Evolutionary conservation across 2,797 vertebrate species (phyloP), one percentile per base, ranked within the genome.

Genomic region (Garrulus glandarius): DNA sequence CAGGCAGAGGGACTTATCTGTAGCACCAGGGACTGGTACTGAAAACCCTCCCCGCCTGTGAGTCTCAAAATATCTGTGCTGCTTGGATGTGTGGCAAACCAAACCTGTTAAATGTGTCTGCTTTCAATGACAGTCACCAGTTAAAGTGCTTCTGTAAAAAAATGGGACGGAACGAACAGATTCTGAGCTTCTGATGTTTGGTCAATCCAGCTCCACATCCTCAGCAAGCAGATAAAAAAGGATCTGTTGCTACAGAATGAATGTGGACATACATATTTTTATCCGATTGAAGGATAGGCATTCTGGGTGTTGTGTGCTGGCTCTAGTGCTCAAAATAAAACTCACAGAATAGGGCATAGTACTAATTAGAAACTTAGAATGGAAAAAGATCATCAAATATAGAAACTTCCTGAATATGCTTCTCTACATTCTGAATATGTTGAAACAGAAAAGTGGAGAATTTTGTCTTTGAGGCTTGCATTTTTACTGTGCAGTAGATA

Each of bases 341-440:
- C 86, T 92, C 72, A 83, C 60, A 87, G 91, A 95, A 91, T 91
- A 95, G 94, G 83, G 55, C 89, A 90, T 94, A 91, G 92, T 89
- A 86, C 91, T 95, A 90, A 95, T 95, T 89, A 94, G 94, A 94
- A 95, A 95, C 76, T 96, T 92, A 72, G 92, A 96, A 92, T 96
- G 88, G 92, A 91, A 94, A 94, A 90, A 94, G 75, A 91, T 92
- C 90, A 90, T 96, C 94, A 96, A 95, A 97, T 96, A 97, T 96
- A 96, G 96, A 96, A 97, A 95, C 88, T 85, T 96, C 59, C 94
- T 94, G 95, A 93, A 95, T 95, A 81, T 52, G 82, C 89, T 77
- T 86, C 79, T 95, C 88, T 92, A 90, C 76, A 52, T 86, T 94
- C 92, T 95, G 96, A 95, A 95, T 92, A 60, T 49, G 67, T 95